Base-by-base conservation (phyloP, 1,140 invertebrate species). In the Batillaria attramentaria region DNA sequence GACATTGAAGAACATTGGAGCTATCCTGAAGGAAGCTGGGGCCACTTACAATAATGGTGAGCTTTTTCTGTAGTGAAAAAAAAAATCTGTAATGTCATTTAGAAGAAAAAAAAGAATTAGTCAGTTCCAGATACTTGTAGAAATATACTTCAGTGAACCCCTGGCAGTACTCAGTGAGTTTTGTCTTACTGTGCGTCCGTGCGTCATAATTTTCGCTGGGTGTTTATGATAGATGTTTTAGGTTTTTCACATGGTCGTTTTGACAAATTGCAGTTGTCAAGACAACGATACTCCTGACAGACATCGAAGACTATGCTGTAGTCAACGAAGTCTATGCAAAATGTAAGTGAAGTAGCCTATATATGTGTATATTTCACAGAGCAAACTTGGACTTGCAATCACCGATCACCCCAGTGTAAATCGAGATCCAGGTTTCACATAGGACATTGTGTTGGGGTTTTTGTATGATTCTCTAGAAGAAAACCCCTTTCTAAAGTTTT, bases 311-410 rank as follows among this genome's bases (percentile, higher is more conserved):
- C 87, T 97, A 96, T 90, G 91, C 92, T 66, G 91, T 91, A 24
- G 93, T 98, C 37, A 98, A 98, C 90, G 93, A 95, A 86, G 93
- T 97, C 37, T 98, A 98, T 91, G 93, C 94, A 85, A 93, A 95
- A 93, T 96, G 96, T 97, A 92, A 95, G 94, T 92, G n/a, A n/a
- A n/a, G n/a, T n/a, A n/a, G n/a, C n/a, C n/a, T n/a, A n/a, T 78
- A 42, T n/a, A n/a, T n/a, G n/a, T n/a, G n/a, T n/a, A n/a, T n/a
- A n/a, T n/a, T n/a, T n/a, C n/a, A n/a, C n/a, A n/a, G n/a, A n/a
- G n/a, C n/a, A n/a, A n/a, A n/a, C n/a, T n/a, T n/a, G n/a, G n/a
- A n/a, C n/a, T n/a, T n/a, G n/a, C n/a, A n/a, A n/a, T n/a, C n/a
- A n/a, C n/a, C n/a, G n/a, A n/a, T n/a, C n/a, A n/a, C n/a, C n/a